phyloP scores from a whole-genome alignment of 2,797 vertebrate species.

The Hapalemur alaotrensis region DNA sequence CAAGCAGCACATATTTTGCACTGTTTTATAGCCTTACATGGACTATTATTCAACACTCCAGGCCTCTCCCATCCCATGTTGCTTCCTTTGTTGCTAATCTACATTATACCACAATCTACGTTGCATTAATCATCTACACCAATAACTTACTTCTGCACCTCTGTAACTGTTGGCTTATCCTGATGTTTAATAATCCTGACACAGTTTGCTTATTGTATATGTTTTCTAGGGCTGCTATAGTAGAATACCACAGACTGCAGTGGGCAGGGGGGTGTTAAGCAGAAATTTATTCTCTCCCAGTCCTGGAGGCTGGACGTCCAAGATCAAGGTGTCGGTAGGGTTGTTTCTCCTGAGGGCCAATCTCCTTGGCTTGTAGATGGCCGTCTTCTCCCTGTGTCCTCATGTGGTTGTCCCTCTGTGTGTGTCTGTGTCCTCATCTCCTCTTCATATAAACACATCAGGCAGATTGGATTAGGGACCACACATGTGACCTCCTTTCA shows the following conservation, averaged over 20 bases:
- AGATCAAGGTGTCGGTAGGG: neutral
- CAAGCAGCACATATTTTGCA: neutral
- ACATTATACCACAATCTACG: neutral
- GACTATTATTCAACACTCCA: neutral
- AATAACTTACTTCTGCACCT: neutral
- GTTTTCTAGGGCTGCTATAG: neutral
- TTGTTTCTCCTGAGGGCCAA: neutral
- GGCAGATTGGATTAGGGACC: neutral
- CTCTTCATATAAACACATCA: neutral
- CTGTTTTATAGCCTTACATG: rapidly evolving
- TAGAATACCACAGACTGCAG: neutral
- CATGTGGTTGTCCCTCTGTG: neutral
- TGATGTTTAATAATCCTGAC: neutral
- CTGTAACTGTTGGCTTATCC: neutral
- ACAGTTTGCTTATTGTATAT: neutral
- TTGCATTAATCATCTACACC: neutral
- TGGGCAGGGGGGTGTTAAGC: neutral
- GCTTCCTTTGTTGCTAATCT: neutral
- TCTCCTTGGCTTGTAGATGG: neutral
- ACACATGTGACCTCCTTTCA: neutral
- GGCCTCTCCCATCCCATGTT: neutral
- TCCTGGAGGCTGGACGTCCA: neutral
- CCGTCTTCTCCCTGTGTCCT: neutral
- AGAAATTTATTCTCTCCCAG: neutral
- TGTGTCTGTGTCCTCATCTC: neutral